These are phyloP conservation scores for Polypedilum vanderplanki DNA, from an alignment of 1,140 invertebrate species.

Conservation along the genomic window DNA sequence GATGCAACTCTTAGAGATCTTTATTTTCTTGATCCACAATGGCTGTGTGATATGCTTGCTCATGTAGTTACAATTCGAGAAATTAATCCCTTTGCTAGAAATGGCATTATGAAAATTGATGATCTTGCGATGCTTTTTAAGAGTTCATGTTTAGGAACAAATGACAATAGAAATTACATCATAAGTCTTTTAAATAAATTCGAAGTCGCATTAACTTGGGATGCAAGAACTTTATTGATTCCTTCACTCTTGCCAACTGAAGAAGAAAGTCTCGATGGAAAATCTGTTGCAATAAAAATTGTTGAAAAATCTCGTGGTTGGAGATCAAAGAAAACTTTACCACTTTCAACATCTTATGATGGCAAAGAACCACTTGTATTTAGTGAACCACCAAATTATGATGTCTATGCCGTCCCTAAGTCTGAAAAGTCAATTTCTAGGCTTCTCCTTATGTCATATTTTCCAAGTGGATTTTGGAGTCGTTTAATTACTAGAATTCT, in stretches of 20 bases:
- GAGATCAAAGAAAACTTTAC: conserved; percentile 33
- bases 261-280: conserved; percentile 50
- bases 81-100: conserved; percentile 91
- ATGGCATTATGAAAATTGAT: conserved; percentile 88
- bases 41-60: conserved; percentile 96
- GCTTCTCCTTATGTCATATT: conserved; percentile 86
- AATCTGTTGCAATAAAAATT: conserved; percentile 51
- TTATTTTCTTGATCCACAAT: conserved; percentile 83
- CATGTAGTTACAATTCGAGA: conserved; percentile 93
- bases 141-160: conserved; percentile 45
- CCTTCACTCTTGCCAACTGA: conserved; percentile 86
- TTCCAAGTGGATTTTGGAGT: conserved; percentile 97
- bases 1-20: conserved; percentile 92
- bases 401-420: conserved; percentile 38
- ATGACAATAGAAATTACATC: conserved; percentile 60
- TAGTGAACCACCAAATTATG: conserved; percentile 33
- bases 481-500: conserved; percentile 84
- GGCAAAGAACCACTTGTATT: not conserved
- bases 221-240: conserved; percentile 81
- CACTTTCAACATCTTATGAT: conserved; percentile 33
- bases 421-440: conserved; percentile 56
- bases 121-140: conserved; percentile 93
- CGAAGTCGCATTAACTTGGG: conserved; percentile 96
- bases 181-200: conserved; percentile 92
- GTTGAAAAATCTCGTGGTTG: conserved; percentile 65